A percentile compares a stretch with the other conserved stretches of the same genome.
Evolutionary conservation across 2,797 vertebrate genomes (phyloP).

Genomic region (Etheostoma nigrum): DNA sequence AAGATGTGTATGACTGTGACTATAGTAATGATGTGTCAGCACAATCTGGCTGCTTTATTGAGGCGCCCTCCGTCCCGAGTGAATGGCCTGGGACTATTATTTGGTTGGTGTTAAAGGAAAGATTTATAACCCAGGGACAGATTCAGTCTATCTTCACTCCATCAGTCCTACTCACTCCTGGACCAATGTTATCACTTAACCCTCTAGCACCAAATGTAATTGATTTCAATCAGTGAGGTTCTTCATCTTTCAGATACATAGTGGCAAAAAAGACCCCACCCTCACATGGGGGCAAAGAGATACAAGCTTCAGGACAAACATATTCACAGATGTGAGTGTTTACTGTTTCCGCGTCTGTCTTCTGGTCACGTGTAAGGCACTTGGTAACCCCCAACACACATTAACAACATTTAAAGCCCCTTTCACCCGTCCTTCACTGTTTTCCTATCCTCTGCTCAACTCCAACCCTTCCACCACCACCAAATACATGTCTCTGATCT

Average conservation of each 20-base stretch:
- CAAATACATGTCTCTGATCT: constrained; percentile 70
- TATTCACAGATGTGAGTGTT: constrained; percentile 50
- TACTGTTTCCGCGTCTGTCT: constrained; percentile 46
- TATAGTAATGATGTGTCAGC: constrained; percentile 48
- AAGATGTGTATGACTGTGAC: background rate
- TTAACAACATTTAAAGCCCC: constrained; percentile 57
- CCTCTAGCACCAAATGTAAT: constrained; percentile 19
- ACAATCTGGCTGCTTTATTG: constrained; percentile 65
- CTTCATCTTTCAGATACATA: constrained; percentile 31
- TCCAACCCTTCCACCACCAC: constrained; percentile 26
- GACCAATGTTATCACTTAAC: constrained; percentile 47
- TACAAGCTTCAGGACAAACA: constrained; percentile 14
- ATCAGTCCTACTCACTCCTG: constrained; percentile 49
- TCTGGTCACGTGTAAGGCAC: constrained; percentile 47
- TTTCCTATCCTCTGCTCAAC: constrained; percentile 45
- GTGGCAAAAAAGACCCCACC: background rate
- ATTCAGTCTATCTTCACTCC: constrained; percentile 59
- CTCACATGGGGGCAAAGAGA: constrained; percentile 26
- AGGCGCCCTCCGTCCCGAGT: constrained; percentile 28
- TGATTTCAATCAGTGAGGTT: constrained; percentile 35
- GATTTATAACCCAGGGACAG: constrained; percentile 70
- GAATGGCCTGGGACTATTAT: constrained; percentile 53
- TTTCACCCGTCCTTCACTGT: constrained; percentile 33
- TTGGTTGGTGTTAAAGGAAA: constrained; percentile 68
- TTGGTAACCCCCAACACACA: constrained; percentile 50